phyloP scores from a whole-genome alignment of 2,113 vertebrate genomes.

The Lycaon pictus region DNA sequence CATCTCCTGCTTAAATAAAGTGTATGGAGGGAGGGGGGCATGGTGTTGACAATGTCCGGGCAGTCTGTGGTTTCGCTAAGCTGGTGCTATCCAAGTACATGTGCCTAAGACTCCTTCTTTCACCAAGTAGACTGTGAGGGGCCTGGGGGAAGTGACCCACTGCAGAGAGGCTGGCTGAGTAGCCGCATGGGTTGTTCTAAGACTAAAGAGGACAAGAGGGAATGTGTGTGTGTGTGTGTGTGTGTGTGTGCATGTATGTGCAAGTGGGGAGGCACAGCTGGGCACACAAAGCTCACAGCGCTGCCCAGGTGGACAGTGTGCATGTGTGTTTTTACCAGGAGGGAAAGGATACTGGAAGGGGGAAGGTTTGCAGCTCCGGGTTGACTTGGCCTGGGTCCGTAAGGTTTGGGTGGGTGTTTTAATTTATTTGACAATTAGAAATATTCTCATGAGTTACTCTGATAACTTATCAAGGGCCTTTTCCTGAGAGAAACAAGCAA shows the following conservation, averaged over 20 bases:
- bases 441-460: not conserved
- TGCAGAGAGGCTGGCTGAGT: not conserved
- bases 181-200: not conserved
- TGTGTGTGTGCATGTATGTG: not conserved
- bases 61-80: not conserved
- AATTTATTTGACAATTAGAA: constrained; percentile 14
- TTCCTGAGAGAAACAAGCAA: not conserved
- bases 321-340: not conserved
- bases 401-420: not conserved
- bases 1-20: not conserved
- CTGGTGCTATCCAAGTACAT: not conserved
- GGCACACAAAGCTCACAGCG: no score
- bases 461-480: not conserved
- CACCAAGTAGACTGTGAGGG: accelerated
- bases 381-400: not conserved
- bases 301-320: not conserved
- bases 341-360: not conserved
- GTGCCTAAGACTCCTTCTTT: not conserved
- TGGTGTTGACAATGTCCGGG: not conserved
- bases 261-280: not conserved
- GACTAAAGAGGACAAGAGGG: not conserved
- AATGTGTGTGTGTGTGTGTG: not conserved
- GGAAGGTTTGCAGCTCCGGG: not conserved
- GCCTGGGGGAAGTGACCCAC: not conserved
- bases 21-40: not conserved